These are phyloP conservation scores for Bovichtus diacanthus DNA, from an alignment of 2,797 vertebrate species.

Conservation along the genomic window DNA sequence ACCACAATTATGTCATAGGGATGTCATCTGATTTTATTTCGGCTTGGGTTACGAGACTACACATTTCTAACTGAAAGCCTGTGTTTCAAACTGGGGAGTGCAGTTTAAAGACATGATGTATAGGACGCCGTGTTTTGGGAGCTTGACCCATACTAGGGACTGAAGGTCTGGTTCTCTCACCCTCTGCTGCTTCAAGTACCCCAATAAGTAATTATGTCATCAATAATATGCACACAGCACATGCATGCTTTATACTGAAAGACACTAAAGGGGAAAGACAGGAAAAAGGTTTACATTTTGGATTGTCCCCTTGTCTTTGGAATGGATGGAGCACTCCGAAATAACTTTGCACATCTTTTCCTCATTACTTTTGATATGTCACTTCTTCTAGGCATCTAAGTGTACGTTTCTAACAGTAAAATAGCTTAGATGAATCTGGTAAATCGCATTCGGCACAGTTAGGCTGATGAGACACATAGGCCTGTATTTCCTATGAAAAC, in stretches of 20 bases:
- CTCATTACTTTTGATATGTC: slow-evolving; percentile 14
- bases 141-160: background rate
- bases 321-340: background rate
- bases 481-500: slow-evolving; percentile 37
- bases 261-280: background rate
- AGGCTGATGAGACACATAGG: slow-evolving; percentile 5
- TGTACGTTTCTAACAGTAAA: background rate
- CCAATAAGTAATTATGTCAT: background rate
- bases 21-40: background rate
- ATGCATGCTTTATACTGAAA: background rate
- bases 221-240: background rate
- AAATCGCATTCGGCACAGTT: slow-evolving; percentile 24
- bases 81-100: background rate
- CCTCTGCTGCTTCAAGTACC: background rate
- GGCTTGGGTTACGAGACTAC: background rate
- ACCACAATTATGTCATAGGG: background rate
- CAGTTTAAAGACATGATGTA: background rate
- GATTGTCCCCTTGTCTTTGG: background rate
- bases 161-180: background rate
- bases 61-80: background rate
- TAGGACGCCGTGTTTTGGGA: background rate
- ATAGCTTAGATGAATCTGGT: slow-evolving; percentile 2
- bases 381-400: background rate
- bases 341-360: background rate
- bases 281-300: background rate